Percentiles rank a stretch among this genome's conserved stretches.
Conservation (phyloP, 2,797 vertebrate genomes). For the Tamandua tetradactyla region DNA sequence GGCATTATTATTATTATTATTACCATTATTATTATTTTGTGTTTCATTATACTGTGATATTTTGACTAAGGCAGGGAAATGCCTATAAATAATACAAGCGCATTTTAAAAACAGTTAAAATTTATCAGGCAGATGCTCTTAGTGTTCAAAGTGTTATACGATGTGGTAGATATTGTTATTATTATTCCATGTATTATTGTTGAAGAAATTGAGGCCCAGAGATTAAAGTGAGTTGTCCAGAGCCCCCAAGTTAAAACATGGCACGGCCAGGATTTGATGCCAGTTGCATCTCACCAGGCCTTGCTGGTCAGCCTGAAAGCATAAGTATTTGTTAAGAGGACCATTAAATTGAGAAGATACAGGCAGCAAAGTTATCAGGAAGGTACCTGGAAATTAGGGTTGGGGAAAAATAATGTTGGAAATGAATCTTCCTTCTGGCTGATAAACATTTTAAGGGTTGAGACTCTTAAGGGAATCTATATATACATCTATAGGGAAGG, state of each 20-base stretch:
- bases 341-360: not conserved
- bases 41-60: not conserved
- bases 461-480: not conserved
- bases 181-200: not conserved
- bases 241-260: not conserved
- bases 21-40: not conserved
- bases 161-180: not conserved
- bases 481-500: not conserved
- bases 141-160: not conserved
- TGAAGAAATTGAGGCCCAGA: not conserved
- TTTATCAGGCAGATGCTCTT: not conserved
- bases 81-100: not conserved
- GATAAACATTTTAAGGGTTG: not conserved
- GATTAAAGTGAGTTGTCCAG: not conserved
- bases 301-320: not conserved
- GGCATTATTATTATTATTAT: not conserved
- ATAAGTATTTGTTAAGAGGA: not conserved
- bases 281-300: not conserved
- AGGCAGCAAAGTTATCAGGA: not conserved
- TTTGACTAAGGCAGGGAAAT: not conserved
- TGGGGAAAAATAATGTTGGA: not conserved
- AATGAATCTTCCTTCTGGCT: not conserved
- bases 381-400: not conserved
- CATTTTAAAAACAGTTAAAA: not conserved
- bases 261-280: not conserved